A percentile compares a stretch with the other conserved stretches of the same genome.
phyloP scores from a whole-genome alignment of 2,888 invertebrate genomes.

The Epistrophe grossulariae region DNA sequence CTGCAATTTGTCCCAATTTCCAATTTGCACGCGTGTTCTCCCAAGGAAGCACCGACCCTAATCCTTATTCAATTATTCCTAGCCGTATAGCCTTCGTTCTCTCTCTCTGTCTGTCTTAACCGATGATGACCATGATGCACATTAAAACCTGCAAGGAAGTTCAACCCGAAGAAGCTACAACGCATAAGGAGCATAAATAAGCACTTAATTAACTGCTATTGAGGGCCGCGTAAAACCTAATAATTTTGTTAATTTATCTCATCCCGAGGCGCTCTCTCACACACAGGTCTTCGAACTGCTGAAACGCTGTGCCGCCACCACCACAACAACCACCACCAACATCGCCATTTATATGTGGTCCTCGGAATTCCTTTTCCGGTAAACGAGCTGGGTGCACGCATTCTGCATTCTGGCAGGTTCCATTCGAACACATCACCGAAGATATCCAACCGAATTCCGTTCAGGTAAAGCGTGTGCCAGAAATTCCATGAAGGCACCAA shows the following conservation, averaged over 20 bases:
- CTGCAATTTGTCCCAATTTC: slow-evolving; percentile 73
- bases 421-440: slow-evolving; percentile 15
- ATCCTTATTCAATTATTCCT: slow-evolving; percentile 46
- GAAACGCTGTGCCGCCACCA: not conserved
- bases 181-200: slow-evolving; percentile 72
- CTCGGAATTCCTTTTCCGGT: slow-evolving; percentile 71
- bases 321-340: too few relatives aligned
- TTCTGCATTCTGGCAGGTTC: slow-evolving; percentile 45
- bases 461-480: slow-evolving; percentile 71
- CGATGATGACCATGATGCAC: not conserved
- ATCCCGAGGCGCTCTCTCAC: slow-evolving; percentile 50
- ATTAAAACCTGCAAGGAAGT: slow-evolving; percentile 13
- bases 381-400: slow-evolving; percentile 70
- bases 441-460: slow-evolving; percentile 45
- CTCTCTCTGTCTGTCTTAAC: not conserved
- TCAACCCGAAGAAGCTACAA: slow-evolving; percentile 26
- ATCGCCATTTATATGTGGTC: slow-evolving; percentile 17
- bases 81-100: slow-evolving; percentile 2
- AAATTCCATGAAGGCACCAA: slow-evolving; percentile 68
- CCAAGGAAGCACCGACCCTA: slow-evolving; percentile 34
- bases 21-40: slow-evolving; percentile 60
- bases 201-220: slow-evolving; percentile 75
- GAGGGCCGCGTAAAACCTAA: slow-evolving; percentile 73
- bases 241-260: slow-evolving; percentile 74
- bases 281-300: not conserved